phyloP scores from a whole-genome alignment of 64 coral and sea anemone species.

The Astreopora myriophthalma region DNA sequence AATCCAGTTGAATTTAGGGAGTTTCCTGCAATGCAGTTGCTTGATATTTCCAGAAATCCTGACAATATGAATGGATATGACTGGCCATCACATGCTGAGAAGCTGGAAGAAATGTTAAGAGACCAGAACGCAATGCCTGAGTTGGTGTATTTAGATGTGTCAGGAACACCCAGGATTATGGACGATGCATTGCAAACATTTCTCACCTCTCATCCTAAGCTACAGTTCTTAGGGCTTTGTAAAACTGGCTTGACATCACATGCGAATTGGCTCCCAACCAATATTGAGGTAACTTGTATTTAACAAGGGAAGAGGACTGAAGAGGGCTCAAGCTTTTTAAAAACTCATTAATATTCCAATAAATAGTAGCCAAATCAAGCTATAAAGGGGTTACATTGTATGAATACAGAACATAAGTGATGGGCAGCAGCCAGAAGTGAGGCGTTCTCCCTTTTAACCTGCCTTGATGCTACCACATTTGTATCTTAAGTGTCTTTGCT shows the following conservation, averaged over 20 bases:
- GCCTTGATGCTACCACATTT: too few species aligned
- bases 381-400: too few species aligned
- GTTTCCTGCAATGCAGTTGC: slow-evolving; percentile 46
- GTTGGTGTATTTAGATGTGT: slow-evolving; percentile 73
- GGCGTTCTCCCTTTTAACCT: too few species aligned
- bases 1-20: slow-evolving; percentile 70
- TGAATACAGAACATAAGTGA: too few species aligned
- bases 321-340: too few species aligned
- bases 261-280: slow-evolving; percentile 58
- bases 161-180: slow-evolving; percentile 46
- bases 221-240: slow-evolving; percentile 85
- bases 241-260: slow-evolving; percentile 70
- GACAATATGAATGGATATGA: slow-evolving; percentile 2
- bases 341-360: too few species aligned
- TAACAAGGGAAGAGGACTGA: neutral
- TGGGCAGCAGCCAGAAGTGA: too few species aligned
- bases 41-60: slow-evolving; percentile 87
- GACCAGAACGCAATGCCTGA: slow-evolving; percentile 13
- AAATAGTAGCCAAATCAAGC: too few species aligned
- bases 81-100: slow-evolving; percentile 59
- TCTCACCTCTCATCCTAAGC: slow-evolving; percentile 65
- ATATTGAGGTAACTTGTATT: slow-evolving; percentile 89
- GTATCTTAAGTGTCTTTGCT: too few species aligned
- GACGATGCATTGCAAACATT: slow-evolving; percentile 68
- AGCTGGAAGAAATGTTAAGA: slow-evolving; percentile 55